phyloP scores from a whole-genome alignment of 1,140 invertebrate genomes.

The Spodoptera litura region DNA sequence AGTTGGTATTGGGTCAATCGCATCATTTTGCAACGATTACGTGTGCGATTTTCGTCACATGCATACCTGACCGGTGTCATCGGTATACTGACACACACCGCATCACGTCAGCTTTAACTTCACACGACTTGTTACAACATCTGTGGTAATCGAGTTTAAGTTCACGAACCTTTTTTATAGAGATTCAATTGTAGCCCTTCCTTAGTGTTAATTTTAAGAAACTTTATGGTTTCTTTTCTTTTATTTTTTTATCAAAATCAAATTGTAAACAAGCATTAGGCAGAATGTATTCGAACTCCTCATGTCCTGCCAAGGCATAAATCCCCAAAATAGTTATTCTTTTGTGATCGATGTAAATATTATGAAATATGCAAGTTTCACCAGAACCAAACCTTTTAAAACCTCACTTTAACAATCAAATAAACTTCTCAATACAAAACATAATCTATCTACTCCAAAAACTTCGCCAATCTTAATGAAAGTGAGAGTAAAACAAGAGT shows the following conservation, averaged over 20 bases:
- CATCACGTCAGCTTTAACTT: slow-evolving; percentile 21
- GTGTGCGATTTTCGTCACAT: slow-evolving; percentile 37
- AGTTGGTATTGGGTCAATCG: slow-evolving; percentile 32
- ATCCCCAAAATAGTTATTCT: no score
- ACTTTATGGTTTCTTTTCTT: not conserved
- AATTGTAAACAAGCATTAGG: no score
- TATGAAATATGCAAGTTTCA: no score
- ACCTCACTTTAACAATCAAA: no score
- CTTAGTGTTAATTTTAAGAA: not conserved
- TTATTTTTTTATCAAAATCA: not conserved
- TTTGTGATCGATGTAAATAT: no score
- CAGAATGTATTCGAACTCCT: no score
- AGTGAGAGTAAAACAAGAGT: not conserved
- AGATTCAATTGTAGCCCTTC: not conserved
- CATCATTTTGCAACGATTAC: slow-evolving; percentile 44
- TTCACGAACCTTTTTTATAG: slow-evolving; percentile 23
- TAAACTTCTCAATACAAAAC: not conserved
- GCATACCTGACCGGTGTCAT: slow-evolving; percentile 29
- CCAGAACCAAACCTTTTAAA: no score
- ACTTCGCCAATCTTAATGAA: not conserved
- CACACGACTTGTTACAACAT: slow-evolving; percentile 2
- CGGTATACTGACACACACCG: not conserved
- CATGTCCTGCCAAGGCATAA: no score
- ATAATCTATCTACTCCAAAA: not conserved
- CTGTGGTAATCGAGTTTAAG: slow-evolving; percentile 31